A percentile compares a stretch with the other conserved stretches of the same genome.
These are phyloP conservation scores for Catocala nupta DNA, from an alignment of 2,888 invertebrate genomes.

Conservation along the genomic window DNA sequence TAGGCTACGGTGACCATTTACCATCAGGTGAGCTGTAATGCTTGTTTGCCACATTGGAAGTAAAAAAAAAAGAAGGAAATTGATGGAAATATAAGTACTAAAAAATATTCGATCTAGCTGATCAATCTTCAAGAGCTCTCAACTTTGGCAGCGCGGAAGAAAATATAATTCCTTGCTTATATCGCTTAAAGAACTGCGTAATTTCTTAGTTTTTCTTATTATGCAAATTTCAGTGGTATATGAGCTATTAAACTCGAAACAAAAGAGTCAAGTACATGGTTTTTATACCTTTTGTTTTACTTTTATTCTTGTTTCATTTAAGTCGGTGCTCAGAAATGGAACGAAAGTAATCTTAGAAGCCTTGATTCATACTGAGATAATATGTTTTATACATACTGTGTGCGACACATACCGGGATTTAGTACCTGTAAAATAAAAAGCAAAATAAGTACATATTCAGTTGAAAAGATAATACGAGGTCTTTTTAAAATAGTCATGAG, in stretches of 20 bases:
- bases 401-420: conserved; percentile 28
- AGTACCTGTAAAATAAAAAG: conserved; percentile 31
- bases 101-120: no score
- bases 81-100: no score
- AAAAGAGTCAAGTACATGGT: conserved; percentile 23
- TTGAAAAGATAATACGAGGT: no score
- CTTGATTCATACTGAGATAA: conserved; percentile 1
- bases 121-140: no score
- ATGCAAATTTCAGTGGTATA: conserved; percentile 16
- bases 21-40: no score
- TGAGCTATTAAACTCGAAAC: conserved; percentile 19
- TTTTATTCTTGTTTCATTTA: conserved; percentile 19
- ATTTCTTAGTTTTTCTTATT: conserved; percentile 13
- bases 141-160: no score
- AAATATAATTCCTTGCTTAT: no score
- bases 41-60: no score
- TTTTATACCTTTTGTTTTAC: conserved; percentile 25
- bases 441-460: conserved; percentile 1
- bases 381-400: conserved; percentile 30
- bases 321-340: conserved; percentile 15
- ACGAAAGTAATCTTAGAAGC: conserved; percentile 27
- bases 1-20: no score
- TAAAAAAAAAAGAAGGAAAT: no score
- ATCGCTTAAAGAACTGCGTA: neutral
- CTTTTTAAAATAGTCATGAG: no score